phyloP scores from a whole-genome alignment of 37 sponge, comb jelly and placozoan genomes.

The Hormiphora californensis region DNA sequence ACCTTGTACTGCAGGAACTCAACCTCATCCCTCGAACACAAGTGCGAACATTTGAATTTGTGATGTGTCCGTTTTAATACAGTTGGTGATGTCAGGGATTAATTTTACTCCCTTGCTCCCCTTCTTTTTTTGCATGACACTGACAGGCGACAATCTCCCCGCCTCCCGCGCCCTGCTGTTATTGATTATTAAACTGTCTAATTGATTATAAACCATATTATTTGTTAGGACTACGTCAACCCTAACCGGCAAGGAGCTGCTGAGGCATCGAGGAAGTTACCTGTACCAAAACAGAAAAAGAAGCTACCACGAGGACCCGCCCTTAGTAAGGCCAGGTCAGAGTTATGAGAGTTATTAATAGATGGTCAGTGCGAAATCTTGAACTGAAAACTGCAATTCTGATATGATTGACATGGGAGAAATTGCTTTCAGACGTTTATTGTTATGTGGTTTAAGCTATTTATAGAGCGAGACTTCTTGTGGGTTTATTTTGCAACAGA shows the following conservation, averaged over 20 bases:
- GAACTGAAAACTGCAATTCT: too few relatives aligned
- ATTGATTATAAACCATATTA: background rate
- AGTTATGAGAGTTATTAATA: too few relatives aligned
- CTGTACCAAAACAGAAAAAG: background rate
- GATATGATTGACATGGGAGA: too few relatives aligned
- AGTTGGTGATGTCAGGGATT: background rate
- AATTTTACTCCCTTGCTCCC: too few relatives aligned
- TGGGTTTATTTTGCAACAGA: too few relatives aligned
- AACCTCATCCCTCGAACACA: background rate
- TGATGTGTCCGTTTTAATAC: background rate
- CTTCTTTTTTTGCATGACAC: background rate
- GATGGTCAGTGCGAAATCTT: too few relatives aligned
- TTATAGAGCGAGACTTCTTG: too few relatives aligned
- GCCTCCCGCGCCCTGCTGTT: background rate
- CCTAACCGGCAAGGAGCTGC: background rate
- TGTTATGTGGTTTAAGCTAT: too few relatives aligned
- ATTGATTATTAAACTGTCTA: background rate
- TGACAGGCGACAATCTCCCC: background rate
- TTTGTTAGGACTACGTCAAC: slow-evolving; percentile 26
- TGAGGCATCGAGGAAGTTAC: background rate
- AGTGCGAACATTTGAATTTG: background rate
- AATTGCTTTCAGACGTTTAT: too few relatives aligned
- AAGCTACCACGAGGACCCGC: slow-evolving; percentile 39
- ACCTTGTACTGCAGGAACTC: background rate
- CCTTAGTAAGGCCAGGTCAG: background rate